Evolutionary conservation across 2,888 invertebrate species (phyloP).

Genomic region (Eupithecia pulchellata): DNA sequence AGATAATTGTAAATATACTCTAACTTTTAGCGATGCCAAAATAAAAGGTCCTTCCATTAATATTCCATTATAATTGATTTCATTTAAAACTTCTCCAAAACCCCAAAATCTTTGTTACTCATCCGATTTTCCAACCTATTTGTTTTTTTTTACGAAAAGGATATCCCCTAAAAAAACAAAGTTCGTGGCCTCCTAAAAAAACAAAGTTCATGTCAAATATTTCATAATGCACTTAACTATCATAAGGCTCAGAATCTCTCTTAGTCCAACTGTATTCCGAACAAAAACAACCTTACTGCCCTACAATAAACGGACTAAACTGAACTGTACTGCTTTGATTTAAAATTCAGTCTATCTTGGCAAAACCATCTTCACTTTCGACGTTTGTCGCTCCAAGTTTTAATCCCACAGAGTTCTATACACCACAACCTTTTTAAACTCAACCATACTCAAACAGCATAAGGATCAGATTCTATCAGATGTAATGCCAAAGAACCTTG

Average conservation of each 20-base stretch:
- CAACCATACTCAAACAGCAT: background rate
- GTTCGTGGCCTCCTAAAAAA: constrained; percentile 51
- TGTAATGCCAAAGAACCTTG: constrained; percentile 46
- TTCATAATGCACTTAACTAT: constrained; percentile 78
- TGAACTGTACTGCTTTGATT: constrained; percentile 35
- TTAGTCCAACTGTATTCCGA: constrained; percentile 58
- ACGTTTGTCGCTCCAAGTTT: constrained; percentile 57
- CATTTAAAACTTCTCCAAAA: too few relatives aligned
- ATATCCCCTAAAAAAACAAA: too few relatives aligned
- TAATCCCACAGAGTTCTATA: constrained; percentile 58
- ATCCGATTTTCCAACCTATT: background rate
- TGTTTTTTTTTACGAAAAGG: too few relatives aligned
- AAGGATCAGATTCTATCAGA: constrained; percentile 45
- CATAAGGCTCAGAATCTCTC: constrained; percentile 82
- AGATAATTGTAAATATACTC: too few relatives aligned
- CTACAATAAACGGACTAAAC: constrained; percentile 38
- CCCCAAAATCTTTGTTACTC: background rate
- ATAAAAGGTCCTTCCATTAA: too few relatives aligned
- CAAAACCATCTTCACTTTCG: constrained; percentile 57
- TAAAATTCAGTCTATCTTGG: constrained; percentile 44
- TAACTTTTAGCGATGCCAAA: too few relatives aligned
- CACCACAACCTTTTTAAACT: constrained; percentile 18
- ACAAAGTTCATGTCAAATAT: constrained; percentile 71
- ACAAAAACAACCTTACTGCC: constrained; percentile 51
- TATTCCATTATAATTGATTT: too few relatives aligned